Evolutionary conservation across 1,140 invertebrate genomes (phyloP), one percentile per base, ranked within the genome.

Genomic region (Paralvinella palmiformis): DNA sequence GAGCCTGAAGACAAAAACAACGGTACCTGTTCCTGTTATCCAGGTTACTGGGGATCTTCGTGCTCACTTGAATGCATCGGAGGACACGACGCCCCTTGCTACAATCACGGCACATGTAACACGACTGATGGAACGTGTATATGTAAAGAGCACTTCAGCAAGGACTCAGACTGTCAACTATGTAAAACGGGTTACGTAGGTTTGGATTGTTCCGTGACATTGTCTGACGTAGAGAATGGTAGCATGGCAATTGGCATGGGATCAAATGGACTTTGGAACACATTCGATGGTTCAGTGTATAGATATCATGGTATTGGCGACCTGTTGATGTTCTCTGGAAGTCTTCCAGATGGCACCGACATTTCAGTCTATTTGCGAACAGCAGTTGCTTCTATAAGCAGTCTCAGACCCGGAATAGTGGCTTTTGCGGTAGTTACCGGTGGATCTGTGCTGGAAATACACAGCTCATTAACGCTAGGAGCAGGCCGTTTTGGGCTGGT

Each of bases 11-110:
- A 60, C 13, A 37, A 60, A 22, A 60, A 44, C 41, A 44, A 63
- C 45, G 65, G 63, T 7, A 68, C 65, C 55, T 72, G 71, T 45
- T 50, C 67, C 29, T 72, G 71, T 62, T 15, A 59, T 1, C 33
- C 67, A 24, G 71, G 71, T 35, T 72, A 72, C 66, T 72, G 69
- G 69, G 71, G 71, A 59, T 17, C 58, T 2, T 45, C 56, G 15
- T 72, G 71, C 55, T 24, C 71, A 33, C 35, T 68, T 53, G 53
- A 37, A 24, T 72, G 71, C 61, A 61, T 65, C 64, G 71, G 71
- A 36, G 66, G 69, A 22, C 66, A 62, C 13, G 20, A 2, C 33
- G 59, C 59, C 58, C 57, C 67, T 24, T 72, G 69, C 59, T 66
- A 69, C 59, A 68, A 68, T 33, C 67, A 69, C 35, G 71, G 71